These are phyloP conservation scores for Benthochromis sp. DNA, from an alignment of 2,113 vertebrate species.

Conservation along the genomic window DNA sequence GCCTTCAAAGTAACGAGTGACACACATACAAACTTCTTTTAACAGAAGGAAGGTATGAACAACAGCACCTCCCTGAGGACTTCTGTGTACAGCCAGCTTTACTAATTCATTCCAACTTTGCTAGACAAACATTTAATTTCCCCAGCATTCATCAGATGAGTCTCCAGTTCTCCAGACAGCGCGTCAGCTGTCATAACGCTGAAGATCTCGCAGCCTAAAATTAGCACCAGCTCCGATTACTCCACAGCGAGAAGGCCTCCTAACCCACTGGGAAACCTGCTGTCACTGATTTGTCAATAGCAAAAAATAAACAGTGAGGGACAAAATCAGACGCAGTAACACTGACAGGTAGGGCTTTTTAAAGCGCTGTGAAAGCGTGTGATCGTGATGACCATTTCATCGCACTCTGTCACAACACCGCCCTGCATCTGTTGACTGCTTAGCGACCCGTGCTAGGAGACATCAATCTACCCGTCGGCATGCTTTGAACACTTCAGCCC, in stretches of 20 bases:
- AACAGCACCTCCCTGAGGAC: constrained; percentile 28
- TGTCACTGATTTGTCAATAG: neutral
- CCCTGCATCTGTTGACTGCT: constrained; percentile 39
- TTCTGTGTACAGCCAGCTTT: constrained; percentile 3
- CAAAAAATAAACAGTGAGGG: constrained; percentile 1
- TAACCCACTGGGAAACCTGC: neutral
- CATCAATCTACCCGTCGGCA: constrained; percentile 30
- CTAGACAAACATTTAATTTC: constrained; percentile 36
- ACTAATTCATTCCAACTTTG: constrained; percentile 33
- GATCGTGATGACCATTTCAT: neutral
- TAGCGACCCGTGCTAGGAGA: constrained; percentile 1
- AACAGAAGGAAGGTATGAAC: neutral
- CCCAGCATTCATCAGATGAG: neutral
- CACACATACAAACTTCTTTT: neutral
- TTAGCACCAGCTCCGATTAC: neutral
- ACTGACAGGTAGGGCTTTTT: neutral
- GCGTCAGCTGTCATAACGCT: constrained; percentile 2
- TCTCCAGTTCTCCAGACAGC: constrained; percentile 1
- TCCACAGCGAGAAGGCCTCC: neutral
- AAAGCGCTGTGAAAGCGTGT: neutral
- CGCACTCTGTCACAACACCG: constrained; percentile 3
- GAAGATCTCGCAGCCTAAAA: constrained; percentile 1
- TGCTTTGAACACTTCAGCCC: neutral
- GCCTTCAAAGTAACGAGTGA: constrained; percentile 1
- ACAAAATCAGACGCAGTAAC: neutral